phyloP scores from a whole-genome alignment of 2,113 vertebrate genomes.

The Xyrauchen texanus region DNA sequence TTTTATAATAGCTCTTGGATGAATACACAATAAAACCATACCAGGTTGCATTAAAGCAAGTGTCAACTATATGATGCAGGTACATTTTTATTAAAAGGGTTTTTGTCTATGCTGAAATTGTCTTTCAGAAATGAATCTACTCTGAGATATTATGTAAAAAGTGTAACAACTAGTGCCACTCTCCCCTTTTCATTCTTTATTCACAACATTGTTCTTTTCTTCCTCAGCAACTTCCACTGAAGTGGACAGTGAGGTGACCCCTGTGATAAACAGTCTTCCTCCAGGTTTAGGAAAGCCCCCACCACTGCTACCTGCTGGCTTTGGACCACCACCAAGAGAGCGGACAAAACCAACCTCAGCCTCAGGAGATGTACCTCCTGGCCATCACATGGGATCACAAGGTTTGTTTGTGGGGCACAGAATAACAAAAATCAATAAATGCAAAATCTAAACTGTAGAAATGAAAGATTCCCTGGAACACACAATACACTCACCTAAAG shows the following conservation, averaged over 20 bases:
- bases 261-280: constrained; percentile 53
- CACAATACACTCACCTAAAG: no score
- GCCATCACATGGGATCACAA: constrained; percentile 63
- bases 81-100: no score
- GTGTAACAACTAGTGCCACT: no score
- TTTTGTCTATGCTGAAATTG: no score
- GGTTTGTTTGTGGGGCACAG: constrained; percentile 58
- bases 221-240: constrained; percentile 51
- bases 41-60: no score
- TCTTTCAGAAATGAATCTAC: no score
- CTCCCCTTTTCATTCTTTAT: no score
- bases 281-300: constrained; percentile 67
- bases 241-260: constrained; percentile 48
- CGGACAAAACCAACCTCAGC: constrained; percentile 51
- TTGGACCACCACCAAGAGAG: constrained; percentile 37
- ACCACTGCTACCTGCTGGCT: constrained; percentile 66
- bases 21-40: no score
- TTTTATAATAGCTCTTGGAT: no score
- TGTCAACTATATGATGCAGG: no score
- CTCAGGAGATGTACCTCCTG: constrained; percentile 44
- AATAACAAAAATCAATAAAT: not conserved
- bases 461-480: no score
- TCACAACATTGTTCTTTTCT: not conserved
- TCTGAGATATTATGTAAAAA: no score
- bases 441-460: not conserved